Base-by-base conservation (phyloP, 2,888 invertebrate genomes). In the Morpho helenor region DNA sequence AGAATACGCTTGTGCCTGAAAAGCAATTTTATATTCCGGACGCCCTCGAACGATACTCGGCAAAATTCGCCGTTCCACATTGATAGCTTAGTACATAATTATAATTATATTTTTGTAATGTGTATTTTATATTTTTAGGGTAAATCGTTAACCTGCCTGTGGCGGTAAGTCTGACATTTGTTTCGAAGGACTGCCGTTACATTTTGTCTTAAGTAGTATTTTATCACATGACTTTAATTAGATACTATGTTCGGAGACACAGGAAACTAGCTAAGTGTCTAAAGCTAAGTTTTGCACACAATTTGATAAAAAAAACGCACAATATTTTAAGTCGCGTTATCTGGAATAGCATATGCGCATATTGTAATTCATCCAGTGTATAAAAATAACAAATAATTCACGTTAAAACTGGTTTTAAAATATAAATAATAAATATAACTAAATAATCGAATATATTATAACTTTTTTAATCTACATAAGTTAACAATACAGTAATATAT, bases 81-180 rank as follows among this genome's bases (percentile, higher is more conserved):
- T 76, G 66, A 68, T 56, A 51, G 41, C 8, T 52, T 49, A 53
- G 23, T 48, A 53, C 44, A 57, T 52, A 49, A 49, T 49, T 62
- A 59, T 59, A 45, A 9, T 47, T 41, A 41, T 54, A 55, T 63
- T 63, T 67, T 63, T 71, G 70, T 66, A 68, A 51, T 53, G 49
- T 52, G 53, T 57, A 46, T 49, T 54, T 53, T 16, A 47, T 63
- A 63, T 58, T 56, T 53, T 59, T 52, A 58, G 56, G 46, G 48
- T 60, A 54, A 45, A 53, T 40, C 6, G 31, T 46, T 45, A 42
- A 44, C 50, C 62, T 66, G 61, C 63, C 55, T 59, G 64, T 58
- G 63, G 69, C 71, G 72, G 75, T 65, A 63, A 52, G 75, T 81
- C 80, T 73, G 71, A 70, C 71, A 84, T 84, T 82, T 84, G 84